Conservation (phyloP, 2,888 invertebrate genomes). For the Cantharis nigra region DNA sequence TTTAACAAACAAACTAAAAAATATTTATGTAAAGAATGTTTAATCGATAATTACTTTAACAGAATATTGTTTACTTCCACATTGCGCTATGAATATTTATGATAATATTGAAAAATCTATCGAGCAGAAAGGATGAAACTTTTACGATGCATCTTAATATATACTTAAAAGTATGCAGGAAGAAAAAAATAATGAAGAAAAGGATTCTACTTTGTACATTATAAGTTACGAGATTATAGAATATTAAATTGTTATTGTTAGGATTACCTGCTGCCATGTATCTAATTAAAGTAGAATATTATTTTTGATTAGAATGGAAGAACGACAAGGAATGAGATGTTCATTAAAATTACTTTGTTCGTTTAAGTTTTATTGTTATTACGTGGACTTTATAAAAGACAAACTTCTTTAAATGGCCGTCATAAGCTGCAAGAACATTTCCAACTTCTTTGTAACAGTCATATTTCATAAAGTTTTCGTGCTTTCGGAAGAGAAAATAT, state of each 20-base stretch:
- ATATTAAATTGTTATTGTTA: neutral
- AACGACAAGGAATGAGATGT: slow-evolving; percentile 14
- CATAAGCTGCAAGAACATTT: slow-evolving; percentile 33
- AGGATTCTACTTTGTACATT: neutral
- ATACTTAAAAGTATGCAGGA: neutral
- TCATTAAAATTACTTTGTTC: slow-evolving; percentile 32
- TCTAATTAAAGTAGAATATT: neutral
- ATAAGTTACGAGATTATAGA: neutral
- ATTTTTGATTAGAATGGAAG: neutral
- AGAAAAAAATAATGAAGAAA: neutral
- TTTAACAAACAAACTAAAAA: neutral
- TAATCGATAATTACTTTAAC: neutral
- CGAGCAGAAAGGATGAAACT: neutral
- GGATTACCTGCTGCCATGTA: neutral
- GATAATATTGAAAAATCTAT: neutral
- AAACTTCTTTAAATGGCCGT: slow-evolving; percentile 37
- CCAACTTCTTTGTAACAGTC: slow-evolving; percentile 35
- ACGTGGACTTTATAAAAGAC: slow-evolving; percentile 37
- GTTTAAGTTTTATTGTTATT: slow-evolving; percentile 39
- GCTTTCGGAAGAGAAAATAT: slow-evolving; percentile 17
- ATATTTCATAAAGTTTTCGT: slow-evolving; percentile 38
- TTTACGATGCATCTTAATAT: neutral
- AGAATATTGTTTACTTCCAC: neutral
- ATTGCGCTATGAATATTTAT: neutral
- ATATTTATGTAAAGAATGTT: neutral